These are phyloP conservation scores for Piscicola geometra DNA, from an alignment of 2,888 invertebrate genomes.

Conservation along the genomic window DNA sequence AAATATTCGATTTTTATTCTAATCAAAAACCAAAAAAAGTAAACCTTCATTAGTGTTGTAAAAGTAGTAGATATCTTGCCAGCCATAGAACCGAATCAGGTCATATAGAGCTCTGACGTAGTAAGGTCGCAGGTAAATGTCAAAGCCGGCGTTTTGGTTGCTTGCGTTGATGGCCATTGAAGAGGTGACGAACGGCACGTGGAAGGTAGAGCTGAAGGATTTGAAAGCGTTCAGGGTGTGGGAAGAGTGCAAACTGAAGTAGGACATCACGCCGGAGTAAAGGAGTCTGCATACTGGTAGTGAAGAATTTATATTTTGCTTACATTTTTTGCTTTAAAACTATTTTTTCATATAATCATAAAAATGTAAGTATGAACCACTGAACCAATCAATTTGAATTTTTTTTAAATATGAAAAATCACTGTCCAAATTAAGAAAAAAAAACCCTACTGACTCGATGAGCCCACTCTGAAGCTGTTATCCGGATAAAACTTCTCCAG, in stretches of 20 bases:
- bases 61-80: conserved; percentile 81
- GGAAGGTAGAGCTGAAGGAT: conserved; percentile 50
- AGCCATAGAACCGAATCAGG: conserved; percentile 83
- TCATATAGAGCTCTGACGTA: conserved; percentile 92
- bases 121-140: conserved; percentile 75
- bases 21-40: neutral
- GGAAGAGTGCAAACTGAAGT: conserved; percentile 49
- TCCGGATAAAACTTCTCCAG: neutral
- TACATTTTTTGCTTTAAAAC: too few relatives aligned
- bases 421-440: too few relatives aligned
- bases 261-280: conserved; percentile 47
- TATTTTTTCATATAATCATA: too few relatives aligned
- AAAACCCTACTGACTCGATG: neutral
- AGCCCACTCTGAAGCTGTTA: conserved; percentile 8
- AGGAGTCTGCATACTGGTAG: conserved; percentile 50
- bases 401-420: too few relatives aligned
- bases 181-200: conserved; percentile 51
- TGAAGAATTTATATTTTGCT: too few relatives aligned
- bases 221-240: conserved; percentile 50
- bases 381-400: too few relatives aligned
- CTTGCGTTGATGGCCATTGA: conserved; percentile 47
- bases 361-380: too few relatives aligned
- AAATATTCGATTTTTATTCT: too few relatives aligned
- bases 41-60: conserved; percentile 70
- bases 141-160: conserved; percentile 43